These are phyloP conservation scores for Willisornis vidua DNA, from an alignment of 2,113 vertebrate species.

Conservation along the genomic window DNA sequence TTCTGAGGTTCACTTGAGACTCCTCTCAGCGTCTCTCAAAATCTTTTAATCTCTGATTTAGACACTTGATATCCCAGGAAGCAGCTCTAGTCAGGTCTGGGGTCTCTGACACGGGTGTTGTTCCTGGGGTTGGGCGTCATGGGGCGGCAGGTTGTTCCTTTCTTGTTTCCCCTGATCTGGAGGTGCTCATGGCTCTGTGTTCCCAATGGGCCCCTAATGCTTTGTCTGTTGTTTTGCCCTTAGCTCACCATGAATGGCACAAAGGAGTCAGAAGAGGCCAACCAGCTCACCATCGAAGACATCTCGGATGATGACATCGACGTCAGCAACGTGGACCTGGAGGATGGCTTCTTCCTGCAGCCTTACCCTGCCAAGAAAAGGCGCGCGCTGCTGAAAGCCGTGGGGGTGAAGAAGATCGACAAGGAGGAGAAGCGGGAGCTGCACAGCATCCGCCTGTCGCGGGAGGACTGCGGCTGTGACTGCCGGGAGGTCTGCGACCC, in stretches of 20 bases:
- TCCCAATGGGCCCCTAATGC: neutral
- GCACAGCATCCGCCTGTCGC: conserved; percentile 86
- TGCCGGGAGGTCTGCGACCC: conserved; percentile 93
- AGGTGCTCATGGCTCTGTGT: neutral
- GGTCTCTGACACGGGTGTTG: neutral
- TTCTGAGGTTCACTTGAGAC: neutral
- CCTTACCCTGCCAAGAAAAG: conserved; percentile 88
- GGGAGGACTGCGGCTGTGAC: conserved; percentile 92
- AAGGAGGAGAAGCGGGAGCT: conserved; percentile 93
- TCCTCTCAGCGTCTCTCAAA: neutral
- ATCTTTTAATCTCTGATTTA: neutral
- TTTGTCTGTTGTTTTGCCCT: neutral
- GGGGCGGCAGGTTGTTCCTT: neutral
- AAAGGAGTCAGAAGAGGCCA: conserved; percentile 83
- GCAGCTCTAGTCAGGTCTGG: neutral
- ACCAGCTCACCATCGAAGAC: conserved; percentile 86
- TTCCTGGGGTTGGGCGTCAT: neutral
- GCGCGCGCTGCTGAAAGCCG: conserved; percentile 84
- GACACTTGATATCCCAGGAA: neutral
- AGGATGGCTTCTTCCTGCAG: conserved; percentile 87
- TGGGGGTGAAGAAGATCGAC: conserved; percentile 92
- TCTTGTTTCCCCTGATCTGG: neutral
- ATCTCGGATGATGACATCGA: conserved; percentile 86
- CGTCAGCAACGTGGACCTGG: conserved; percentile 75
- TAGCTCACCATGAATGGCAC: conserved; percentile 89